These are phyloP conservation scores for Siphonodentalium dalli DNA, from an alignment of 2,888 invertebrate species.

Conservation along the genomic window DNA sequence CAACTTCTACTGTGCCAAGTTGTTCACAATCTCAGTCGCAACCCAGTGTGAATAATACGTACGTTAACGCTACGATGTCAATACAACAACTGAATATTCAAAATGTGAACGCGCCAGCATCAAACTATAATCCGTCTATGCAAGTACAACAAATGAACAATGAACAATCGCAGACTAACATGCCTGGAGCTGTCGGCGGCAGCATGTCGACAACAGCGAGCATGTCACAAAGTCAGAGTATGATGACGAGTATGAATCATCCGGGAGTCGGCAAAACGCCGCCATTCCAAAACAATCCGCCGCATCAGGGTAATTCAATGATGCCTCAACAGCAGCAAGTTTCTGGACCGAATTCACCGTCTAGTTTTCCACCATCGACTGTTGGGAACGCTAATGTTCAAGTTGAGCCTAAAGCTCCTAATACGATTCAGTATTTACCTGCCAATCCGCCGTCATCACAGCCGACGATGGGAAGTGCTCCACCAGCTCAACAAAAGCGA, in stretches of 20 bases:
- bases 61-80: slow-evolving; percentile 68
- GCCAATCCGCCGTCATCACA: slow-evolving; percentile 81
- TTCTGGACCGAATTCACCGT: slow-evolving; percentile 34
- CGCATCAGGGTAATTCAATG: slow-evolving; percentile 24
- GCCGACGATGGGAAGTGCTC: slow-evolving; percentile 30
- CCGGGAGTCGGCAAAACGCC: slow-evolving; percentile 26
- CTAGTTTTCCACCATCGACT: slow-evolving; percentile 44
- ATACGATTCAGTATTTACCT: slow-evolving; percentile 97
- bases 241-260: slow-evolving; percentile 15
- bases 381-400: slow-evolving; percentile 80
- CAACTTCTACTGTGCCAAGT: slow-evolving; percentile 4
- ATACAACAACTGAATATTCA: slow-evolving; percentile 69
- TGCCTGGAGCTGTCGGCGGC: slow-evolving; percentile 23
- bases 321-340: slow-evolving; percentile 16
- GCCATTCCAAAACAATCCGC: slow-evolving; percentile 24
- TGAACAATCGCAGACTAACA: slow-evolving; percentile 39
- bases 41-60: slow-evolving; percentile 67
- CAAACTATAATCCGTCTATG: slow-evolving; percentile 52
- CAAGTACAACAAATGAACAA: slow-evolving; percentile 55
- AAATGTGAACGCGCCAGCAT: slow-evolving; percentile 51
- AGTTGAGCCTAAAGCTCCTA: slow-evolving; percentile 95
- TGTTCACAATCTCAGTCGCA: slow-evolving; percentile 38
- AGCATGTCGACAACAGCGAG: slow-evolving; percentile 25
- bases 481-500: slow-evolving; percentile 26
- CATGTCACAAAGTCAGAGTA: slow-evolving; percentile 32